Percentiles rank a stretch among this genome's conserved stretches.
These are phyloP conservation scores for Campoletis sonorensis DNA, from an alignment of 1,140 invertebrate species.

Conservation along the genomic window DNA sequence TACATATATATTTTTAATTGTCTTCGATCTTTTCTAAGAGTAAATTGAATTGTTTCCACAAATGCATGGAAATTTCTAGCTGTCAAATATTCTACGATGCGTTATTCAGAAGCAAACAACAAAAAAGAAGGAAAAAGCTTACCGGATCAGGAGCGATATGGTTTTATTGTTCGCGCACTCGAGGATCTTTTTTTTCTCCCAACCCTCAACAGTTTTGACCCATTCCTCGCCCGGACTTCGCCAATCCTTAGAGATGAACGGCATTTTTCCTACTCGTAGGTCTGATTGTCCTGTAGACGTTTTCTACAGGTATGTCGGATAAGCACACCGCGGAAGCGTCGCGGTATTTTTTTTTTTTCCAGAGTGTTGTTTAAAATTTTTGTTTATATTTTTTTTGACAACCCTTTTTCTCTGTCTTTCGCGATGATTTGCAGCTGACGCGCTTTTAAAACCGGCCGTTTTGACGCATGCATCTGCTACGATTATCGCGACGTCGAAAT, in stretches of 20 bases:
- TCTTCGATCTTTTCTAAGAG: no score
- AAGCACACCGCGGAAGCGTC: neutral
- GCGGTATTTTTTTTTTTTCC: neutral
- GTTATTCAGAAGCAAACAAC: no score
- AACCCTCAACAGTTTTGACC: constrained; percentile 97
- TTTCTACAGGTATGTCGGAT: neutral
- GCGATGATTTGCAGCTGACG: neutral
- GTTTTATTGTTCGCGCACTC: constrained; percentile 82
- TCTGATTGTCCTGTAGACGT: neutral
- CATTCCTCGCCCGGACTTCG: constrained; percentile 97
- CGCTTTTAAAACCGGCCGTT: neutral
- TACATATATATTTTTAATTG: no score
- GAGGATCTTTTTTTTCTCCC: constrained; percentile 96
- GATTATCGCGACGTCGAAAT: constrained; percentile 46
- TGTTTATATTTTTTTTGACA: neutral
- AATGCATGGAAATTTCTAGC: no score
- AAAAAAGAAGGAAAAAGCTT: constrained; percentile 50
- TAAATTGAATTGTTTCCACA: no score
- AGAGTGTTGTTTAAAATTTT: neutral
- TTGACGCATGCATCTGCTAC: neutral
- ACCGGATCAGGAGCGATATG: constrained; percentile 72
- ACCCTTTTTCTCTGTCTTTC: neutral
- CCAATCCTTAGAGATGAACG: constrained; percentile 96
- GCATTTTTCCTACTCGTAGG: constrained; percentile 80
- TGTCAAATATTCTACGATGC: no score